Conservation (phyloP, 2,113 vertebrate species). For the Dendropsophus ebraccatus region DNA sequence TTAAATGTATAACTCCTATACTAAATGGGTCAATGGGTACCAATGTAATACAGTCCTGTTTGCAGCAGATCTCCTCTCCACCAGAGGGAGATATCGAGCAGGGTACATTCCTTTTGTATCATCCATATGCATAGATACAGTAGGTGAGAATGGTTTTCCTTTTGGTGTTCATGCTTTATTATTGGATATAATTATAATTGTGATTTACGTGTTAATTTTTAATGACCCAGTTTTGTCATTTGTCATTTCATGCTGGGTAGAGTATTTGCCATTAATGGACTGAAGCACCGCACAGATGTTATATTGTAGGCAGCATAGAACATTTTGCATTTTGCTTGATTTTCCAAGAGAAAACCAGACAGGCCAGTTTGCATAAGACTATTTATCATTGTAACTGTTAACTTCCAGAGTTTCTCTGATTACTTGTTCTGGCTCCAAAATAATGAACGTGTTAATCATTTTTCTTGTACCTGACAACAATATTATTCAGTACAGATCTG, state of each 20-base stretch:
- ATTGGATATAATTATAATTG: too few species aligned
- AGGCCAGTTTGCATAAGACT: slow-evolving; percentile 30
- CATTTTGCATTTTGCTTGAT: slow-evolving; percentile 7
- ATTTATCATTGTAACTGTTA: slow-evolving; percentile 56
- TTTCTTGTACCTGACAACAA: slow-evolving; percentile 52
- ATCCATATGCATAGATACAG: too few species aligned
- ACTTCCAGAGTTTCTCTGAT: slow-evolving; percentile 48
- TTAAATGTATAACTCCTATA: too few species aligned
- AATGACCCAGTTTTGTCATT: not conserved
- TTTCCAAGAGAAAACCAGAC: slow-evolving; percentile 28
- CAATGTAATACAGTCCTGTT: too few species aligned
- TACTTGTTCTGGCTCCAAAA: slow-evolving; percentile 50
- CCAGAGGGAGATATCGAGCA: too few species aligned
- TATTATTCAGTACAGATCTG: slow-evolving; percentile 53
- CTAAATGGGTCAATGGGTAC: too few species aligned
- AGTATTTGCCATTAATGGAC: not conserved
- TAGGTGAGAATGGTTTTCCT: too few species aligned
- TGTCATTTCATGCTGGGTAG: not conserved
- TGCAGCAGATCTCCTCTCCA: too few species aligned
- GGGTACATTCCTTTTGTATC: too few species aligned
- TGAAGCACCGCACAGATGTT: not conserved
- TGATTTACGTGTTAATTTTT: not conserved
- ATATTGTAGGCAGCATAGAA: not conserved
- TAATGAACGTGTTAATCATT: slow-evolving; percentile 59
- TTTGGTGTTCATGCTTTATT: too few species aligned